These are phyloP conservation scores for Crotalus tigris DNA, from an alignment of 2,113 vertebrate genomes.

Conservation along the genomic window DNA sequence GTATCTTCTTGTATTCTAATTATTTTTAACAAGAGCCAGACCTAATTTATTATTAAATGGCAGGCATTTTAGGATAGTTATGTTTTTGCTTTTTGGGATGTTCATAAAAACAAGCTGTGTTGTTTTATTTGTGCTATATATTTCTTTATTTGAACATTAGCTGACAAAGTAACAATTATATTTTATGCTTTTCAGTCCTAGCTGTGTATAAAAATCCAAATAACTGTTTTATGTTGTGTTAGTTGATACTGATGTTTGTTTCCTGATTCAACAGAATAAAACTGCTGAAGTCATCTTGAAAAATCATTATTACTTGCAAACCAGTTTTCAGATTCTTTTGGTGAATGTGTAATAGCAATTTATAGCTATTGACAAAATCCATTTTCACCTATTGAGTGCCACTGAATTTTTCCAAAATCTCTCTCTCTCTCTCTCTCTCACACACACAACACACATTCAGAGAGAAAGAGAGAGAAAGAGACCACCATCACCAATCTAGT, in stretches of 20 bases:
- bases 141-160: slow-evolving; percentile 35
- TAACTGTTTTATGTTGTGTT: slow-evolving; percentile 40
- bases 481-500: background rate
- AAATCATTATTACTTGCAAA: slow-evolving; percentile 43
- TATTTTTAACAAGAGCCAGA: slow-evolving; percentile 2
- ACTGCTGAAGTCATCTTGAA: slow-evolving; percentile 57
- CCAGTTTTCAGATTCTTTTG: slow-evolving; percentile 23
- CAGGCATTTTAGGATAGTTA: slow-evolving; percentile 50
- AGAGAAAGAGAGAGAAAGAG: no score
- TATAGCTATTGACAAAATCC: background rate
- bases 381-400: background rate
- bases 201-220: slow-evolving; percentile 49
- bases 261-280: slow-evolving; percentile 20
- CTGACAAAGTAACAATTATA: slow-evolving; percentile 50
- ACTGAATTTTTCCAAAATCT: background rate
- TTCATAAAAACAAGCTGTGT: slow-evolving; percentile 51
- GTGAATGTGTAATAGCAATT: slow-evolving; percentile 40
- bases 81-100: slow-evolving; percentile 38
- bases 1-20: slow-evolving; percentile 5
- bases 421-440: background rate
- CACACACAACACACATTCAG: no score
- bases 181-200: slow-evolving; percentile 35
- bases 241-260: slow-evolving; percentile 26
- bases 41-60: slow-evolving; percentile 4
- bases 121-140: slow-evolving; percentile 27